These are phyloP conservation scores for Microtus agrestis DNA, from an alignment of 2,797 vertebrate genomes.

Conservation along the genomic window DNA sequence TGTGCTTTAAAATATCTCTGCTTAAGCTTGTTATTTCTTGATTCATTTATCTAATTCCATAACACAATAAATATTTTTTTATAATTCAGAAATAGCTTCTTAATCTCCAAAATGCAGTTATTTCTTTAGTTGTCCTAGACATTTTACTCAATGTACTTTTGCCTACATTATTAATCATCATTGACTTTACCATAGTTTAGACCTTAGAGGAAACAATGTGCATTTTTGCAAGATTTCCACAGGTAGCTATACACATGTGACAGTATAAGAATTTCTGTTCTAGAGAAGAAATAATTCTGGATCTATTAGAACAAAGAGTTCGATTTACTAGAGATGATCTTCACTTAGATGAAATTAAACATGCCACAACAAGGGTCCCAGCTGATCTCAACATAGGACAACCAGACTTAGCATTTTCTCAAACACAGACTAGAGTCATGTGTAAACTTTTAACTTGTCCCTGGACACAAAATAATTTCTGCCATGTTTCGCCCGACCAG, in stretches of 20 bases:
- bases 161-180: neutral
- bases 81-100: neutral
- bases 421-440: neutral
- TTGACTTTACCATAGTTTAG: neutral
- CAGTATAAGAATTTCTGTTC: neutral
- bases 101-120: slow-evolving; percentile 25
- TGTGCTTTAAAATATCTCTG: neutral
- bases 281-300: neutral
- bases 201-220: neutral
- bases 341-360: neutral
- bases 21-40: neutral
- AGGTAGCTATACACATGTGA: neutral
- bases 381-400: neutral
- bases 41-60: slow-evolving; percentile 5
- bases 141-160: neutral
- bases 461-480: neutral
- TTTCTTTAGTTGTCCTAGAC: neutral
- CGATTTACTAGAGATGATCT: slow-evolving; percentile 14
- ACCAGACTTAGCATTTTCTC: neutral
- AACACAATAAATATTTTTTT: neutral
- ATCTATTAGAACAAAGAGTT: neutral
- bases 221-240: neutral
- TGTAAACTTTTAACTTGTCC: neutral
- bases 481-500: neutral
- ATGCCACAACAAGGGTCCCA: neutral